Evolutionary conservation across 2,888 invertebrate genomes (phyloP).

Genomic region (Pseudeuparius sepicola): DNA sequence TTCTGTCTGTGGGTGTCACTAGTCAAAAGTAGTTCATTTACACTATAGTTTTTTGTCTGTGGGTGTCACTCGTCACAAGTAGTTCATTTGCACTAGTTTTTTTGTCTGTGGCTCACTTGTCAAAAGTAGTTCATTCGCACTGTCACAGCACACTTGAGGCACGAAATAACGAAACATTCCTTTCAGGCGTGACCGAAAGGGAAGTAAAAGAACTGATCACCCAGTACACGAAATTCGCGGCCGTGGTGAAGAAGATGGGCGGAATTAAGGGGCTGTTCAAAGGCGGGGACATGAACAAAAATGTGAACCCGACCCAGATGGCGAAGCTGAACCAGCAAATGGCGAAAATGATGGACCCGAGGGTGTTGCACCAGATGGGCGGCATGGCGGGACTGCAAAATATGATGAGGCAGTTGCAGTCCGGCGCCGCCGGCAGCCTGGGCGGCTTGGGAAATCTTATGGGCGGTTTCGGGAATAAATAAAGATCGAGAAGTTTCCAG

Average conservation of each 20-base stretch:
- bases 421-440: constrained; percentile 48
- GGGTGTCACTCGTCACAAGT: not conserved
- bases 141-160: too few species aligned
- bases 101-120: too few species aligned
- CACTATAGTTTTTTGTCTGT: not conserved
- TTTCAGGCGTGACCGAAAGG: constrained; percentile 45
- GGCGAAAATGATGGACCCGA: constrained; percentile 99
- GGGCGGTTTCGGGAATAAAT: constrained; percentile 50
- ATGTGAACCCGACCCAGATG: constrained; percentile 98
- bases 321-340: constrained; percentile 98
- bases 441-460: constrained; percentile 46
- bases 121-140: too few species aligned
- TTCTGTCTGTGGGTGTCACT: too few species aligned
- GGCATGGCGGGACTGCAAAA: constrained; percentile 93
- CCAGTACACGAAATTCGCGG: constrained; percentile 98
- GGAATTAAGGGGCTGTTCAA: constrained; percentile 98
- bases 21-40: too few species aligned
- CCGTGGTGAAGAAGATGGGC: constrained; percentile 99
- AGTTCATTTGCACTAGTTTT: constrained; percentile 13
- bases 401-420: constrained; percentile 92
- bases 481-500: too few species aligned
- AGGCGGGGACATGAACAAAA: constrained; percentile 97
- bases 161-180: too few species aligned
- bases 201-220: constrained; percentile 96
- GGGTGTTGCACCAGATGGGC: constrained; percentile 94